Evolutionary conservation across 2,113 vertebrate species (phyloP), one percentile per base, ranked within the genome.

Genomic region (Brachyhypopomus gauderio): DNA sequence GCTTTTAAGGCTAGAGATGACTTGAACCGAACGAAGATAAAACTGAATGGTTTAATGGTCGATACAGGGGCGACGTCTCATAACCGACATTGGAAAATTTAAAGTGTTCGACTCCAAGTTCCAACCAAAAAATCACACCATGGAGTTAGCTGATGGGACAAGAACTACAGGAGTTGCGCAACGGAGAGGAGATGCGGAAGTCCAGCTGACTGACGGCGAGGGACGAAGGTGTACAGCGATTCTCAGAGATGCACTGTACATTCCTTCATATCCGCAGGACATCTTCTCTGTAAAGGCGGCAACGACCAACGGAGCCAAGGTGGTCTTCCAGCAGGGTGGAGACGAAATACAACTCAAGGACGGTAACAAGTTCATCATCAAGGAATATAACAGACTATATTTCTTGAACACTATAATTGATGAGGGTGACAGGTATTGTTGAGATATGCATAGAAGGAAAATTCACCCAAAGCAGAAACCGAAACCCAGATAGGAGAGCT

Each of bases 211-310:
- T 0, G 25, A 77, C 59, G 48, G 38, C 59, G 5, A 19, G 5
- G 59, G 75, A 52, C 20, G 38, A 16, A 25, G n/a, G 23, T 1
- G 14, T 34, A 48, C 20, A 38, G 58, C 38, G 12, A 38, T 34
- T 59, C 22, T 76, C 9, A 75, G 34, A 22, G 52, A 69, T 45
- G 64, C 76, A 19, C 30, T 78, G 20, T 79, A 59, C 9, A 34
- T 79, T 4, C 77, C 77, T 2, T 70, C 77, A 0, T 64, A 63
- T 58, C 69, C 58, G 14, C 78, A 80, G 20, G 41, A 20, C 36
- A 60, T 73, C 20, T 73, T 80, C n/a, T n/a, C n/a, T 6, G 58
- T 80, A 25, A 64, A 80, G 59, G 23, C 59, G 22, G 79, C 45
- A 1, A 81, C 71, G 8, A 23, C 71, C 5, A n/a, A 34, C 19